Conservation (phyloP, 2,888 invertebrate genomes). For the Parnassius glacialis region DNA sequence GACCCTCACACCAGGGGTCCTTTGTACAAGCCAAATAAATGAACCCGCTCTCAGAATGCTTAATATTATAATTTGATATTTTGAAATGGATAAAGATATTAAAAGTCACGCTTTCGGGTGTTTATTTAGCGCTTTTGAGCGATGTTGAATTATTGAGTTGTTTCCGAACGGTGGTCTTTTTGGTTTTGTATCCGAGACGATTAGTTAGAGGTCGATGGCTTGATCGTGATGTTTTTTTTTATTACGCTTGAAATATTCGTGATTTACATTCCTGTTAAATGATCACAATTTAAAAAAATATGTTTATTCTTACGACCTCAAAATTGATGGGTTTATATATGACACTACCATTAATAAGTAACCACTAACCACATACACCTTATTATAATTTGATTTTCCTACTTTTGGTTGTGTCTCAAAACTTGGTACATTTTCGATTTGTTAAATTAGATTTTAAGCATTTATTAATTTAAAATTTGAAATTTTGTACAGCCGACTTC, state of each 20-base stretch:
- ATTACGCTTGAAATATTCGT: constrained; percentile 3
- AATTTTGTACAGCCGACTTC: too few relatives aligned
- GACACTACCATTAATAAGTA: too few relatives aligned
- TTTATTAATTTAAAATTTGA: too few relatives aligned
- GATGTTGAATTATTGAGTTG: constrained; percentile 64
- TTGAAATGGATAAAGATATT: constrained; percentile 79
- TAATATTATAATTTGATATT: constrained; percentile 81
- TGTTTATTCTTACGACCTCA: too few relatives aligned
- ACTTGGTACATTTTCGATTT: too few relatives aligned
- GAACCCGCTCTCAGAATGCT: constrained; percentile 65
- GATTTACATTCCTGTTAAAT: constrained; percentile 12
- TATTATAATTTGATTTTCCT: too few relatives aligned
- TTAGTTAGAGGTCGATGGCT: constrained; percentile 27
- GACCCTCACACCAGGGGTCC: constrained; percentile 58
- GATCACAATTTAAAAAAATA: not conserved
- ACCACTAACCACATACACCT: too few relatives aligned
- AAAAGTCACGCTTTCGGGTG: constrained; percentile 75
- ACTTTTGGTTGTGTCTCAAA: too few relatives aligned
- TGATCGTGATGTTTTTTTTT: constrained; percentile 7
- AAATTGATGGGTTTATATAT: too few relatives aligned
- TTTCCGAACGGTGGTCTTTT: constrained; percentile 33
- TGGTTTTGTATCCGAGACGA: constrained; percentile 25
- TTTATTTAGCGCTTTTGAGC: constrained; percentile 71
- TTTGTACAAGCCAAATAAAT: constrained; percentile 71
- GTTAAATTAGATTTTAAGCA: too few relatives aligned